phyloP scores from a whole-genome alignment of 1,140 invertebrate genomes.

The Holotrichia oblita region DNA sequence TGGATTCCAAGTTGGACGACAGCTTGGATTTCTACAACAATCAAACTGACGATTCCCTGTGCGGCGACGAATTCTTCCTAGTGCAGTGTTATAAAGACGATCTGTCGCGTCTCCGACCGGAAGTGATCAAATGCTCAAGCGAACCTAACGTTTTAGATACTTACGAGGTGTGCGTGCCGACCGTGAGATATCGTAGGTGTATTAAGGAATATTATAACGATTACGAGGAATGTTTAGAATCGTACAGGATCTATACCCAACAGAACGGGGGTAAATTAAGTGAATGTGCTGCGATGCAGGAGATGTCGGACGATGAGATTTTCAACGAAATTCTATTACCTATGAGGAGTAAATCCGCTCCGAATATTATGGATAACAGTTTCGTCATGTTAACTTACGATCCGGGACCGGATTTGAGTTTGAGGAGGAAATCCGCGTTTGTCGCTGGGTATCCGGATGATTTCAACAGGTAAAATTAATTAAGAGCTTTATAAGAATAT shows the following conservation, averaged over 20 bases:
- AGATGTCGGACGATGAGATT: conserved; percentile 56
- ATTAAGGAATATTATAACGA: conserved; percentile 60
- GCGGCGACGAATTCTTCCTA: conserved; percentile 59
- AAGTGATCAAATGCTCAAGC: conserved; percentile 53
- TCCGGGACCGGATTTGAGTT: conserved; percentile 55
- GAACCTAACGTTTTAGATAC: conserved; percentile 53
- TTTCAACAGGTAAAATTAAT: conserved; percentile 8
- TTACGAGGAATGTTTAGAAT: conserved; percentile 58
- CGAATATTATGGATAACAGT: conserved; percentile 56
- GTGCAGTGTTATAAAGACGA: conserved; percentile 52
- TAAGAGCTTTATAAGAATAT: too few species aligned
- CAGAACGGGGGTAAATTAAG: conserved; percentile 42
- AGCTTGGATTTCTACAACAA: conserved; percentile 56
- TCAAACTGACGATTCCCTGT: conserved; percentile 46
- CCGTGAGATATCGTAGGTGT: conserved; percentile 44
- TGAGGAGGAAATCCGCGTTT: conserved; percentile 54
- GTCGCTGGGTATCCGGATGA: conserved; percentile 47
- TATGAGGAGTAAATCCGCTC: conserved; percentile 56
- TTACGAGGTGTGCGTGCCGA: conserved; percentile 42
- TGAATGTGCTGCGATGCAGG: conserved; percentile 34
- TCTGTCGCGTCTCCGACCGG: conserved; percentile 10
- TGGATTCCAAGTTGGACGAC: conserved; percentile 50
- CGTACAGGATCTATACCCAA: conserved; percentile 48
- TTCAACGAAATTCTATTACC: conserved; percentile 56
- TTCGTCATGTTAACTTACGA: conserved; percentile 59